Evolutionary conservation across 2,113 vertebrate species (phyloP), one percentile per base, ranked within the genome.

Genomic region (Mus pahari): DNA sequence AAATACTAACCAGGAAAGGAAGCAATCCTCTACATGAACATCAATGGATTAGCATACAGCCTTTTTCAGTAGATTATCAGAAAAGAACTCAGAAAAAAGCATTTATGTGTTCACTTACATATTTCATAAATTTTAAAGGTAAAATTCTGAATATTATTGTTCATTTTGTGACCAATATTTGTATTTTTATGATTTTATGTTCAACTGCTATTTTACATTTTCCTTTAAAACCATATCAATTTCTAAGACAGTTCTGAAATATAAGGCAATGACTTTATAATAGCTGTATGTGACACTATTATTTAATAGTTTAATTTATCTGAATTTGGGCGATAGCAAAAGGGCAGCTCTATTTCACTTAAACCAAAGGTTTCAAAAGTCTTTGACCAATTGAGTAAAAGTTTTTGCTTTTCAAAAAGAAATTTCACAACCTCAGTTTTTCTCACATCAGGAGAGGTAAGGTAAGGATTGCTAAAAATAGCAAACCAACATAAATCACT

Each of bases 191-290:
- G n/a, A 96, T 68, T 95, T 93, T 87, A 93, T 45, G 12, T 78
- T 66, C 22, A 45, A 93, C 7, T 62, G 39, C 24, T 94, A 53
- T 88, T 78, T 83, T 79, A 89, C 4, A 5, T 64, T 62, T 79
- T 48, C 48, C 50, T 95, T 28, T 16, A 96, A 97, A 96, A 91
- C 81, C 60, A 96, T 70, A 45, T 94, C 78, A 90, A n/a, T 79
- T 84, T 91, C 91, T 1, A 94, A n/a, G 45, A 70, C 14, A 31
- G 20, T 2, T 8, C 86, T 79, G 50, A 42, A 45, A 97, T 91
- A 79, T 36, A 62, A 55, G 8, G 9, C 33, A 48, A 77, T 71
- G n/a, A 79, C 70, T 93, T 66, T 53, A 62, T 83, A 48, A 71
- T 58, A 77, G 66, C 28, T 58, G 8, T 68, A 26, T 50, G 86